phyloP scores from a whole-genome alignment of 2,113 vertebrate species.

The Epinephelus moara region DNA sequence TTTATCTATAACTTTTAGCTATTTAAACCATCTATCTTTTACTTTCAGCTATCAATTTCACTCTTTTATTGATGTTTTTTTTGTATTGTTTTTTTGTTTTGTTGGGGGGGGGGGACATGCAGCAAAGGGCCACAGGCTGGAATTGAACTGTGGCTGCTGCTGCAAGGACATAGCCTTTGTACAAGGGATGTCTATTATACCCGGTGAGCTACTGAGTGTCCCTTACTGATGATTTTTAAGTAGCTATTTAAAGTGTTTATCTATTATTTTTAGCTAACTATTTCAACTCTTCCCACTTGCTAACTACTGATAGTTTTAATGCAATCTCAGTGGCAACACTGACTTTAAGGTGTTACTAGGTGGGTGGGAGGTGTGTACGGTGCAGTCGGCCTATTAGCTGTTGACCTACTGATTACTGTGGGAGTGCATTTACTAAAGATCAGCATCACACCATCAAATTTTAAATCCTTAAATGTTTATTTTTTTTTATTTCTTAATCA shows the following conservation, averaged over 20 bases:
- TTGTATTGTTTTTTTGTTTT: too few relatives aligned
- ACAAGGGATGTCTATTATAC: too few relatives aligned
- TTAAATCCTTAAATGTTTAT: neutral
- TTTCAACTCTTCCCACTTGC: too few relatives aligned
- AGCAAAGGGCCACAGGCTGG: too few relatives aligned
- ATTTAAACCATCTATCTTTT: neutral
- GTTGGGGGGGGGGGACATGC: too few relatives aligned
- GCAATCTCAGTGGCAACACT: neutral
- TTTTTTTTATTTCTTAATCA: neutral
- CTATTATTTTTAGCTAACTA: neutral
- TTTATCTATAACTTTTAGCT: too few relatives aligned
- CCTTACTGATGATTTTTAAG: too few relatives aligned
- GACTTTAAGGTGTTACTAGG: neutral
- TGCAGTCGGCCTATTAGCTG: neutral
- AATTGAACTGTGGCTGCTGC: too few relatives aligned
- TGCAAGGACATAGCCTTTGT: too few relatives aligned
- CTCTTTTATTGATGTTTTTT: neutral
- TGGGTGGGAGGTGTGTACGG: neutral
- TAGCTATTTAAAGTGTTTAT: neutral
- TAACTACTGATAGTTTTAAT: too few relatives aligned
- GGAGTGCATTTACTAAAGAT: neutral
- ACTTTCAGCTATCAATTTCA: neutral
- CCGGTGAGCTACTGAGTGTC: too few relatives aligned
- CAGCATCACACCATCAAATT: neutral
- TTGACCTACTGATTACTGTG: neutral